Percentiles rank a stretch among this genome's conserved stretches.
phyloP scores from a whole-genome alignment of 2,888 invertebrate genomes.

The Noctua fimbriata region DNA sequence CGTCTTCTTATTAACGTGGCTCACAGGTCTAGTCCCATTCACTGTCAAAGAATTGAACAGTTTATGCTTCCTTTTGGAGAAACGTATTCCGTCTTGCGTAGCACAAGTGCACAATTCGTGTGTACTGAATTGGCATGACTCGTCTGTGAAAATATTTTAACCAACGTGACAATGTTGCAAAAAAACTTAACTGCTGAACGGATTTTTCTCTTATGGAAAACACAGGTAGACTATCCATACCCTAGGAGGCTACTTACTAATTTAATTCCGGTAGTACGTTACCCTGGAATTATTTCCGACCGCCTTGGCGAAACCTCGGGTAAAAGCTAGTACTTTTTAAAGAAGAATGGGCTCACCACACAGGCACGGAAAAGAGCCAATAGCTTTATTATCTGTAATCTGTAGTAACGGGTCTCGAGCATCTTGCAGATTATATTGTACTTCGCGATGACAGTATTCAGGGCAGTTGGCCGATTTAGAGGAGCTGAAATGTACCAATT shows the following conservation, averaged over 20 bases:
- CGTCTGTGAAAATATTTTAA: slow-evolving; percentile 18
- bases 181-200: not conserved
- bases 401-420: too few species aligned
- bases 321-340: not conserved
- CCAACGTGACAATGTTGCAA: not conserved
- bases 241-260: not conserved
- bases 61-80: fast-evolving
- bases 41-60: not conserved
- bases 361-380: slow-evolving; percentile 15
- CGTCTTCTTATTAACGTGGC: slow-evolving; percentile 12
- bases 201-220: too few species aligned
- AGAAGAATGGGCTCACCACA: slow-evolving; percentile 28
- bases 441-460: not conserved
- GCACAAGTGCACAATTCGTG: slow-evolving; percentile 37
- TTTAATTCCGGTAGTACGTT: not conserved
- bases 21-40: not conserved
- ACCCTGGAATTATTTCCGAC: not conserved
- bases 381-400: not conserved
- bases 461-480: not conserved
- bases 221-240: too few species aligned
- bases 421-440: slow-evolving; percentile 1
- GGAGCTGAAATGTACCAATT: slow-evolving; percentile 21
- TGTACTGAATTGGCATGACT: not conserved
- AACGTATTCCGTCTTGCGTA: slow-evolving; percentile 18
- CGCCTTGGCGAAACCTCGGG: not conserved